Evolutionary conservation across 2,888 invertebrate species (phyloP), one percentile per base, ranked within the genome.

Genomic region (Gerris lacustris): DNA sequence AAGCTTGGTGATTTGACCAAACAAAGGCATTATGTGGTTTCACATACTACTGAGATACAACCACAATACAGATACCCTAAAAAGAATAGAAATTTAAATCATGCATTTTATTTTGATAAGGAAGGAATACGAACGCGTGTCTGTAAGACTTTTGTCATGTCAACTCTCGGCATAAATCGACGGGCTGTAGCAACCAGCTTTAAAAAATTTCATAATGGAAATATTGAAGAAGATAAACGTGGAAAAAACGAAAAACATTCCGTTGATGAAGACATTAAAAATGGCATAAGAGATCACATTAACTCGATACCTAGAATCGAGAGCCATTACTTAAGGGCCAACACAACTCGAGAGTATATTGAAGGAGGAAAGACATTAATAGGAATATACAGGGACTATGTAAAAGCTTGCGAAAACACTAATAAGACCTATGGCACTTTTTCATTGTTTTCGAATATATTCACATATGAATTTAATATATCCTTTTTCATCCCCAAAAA

Each of bases 81-180:
- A 62, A 63, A 6, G 5, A 66, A 67, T 45, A 63, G 69, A n/a
- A 69, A 45, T 18, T 67, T 63, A 66, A 68, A 70, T 68, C 66
- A 55, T 47, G 70, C 47, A 7, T 70, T 67, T 55, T 70, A 68
- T 66, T 43, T 70, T 45, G 62, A 67, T n/a, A 66, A 63, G 31
- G 66, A 66, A 67, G 45, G 44, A 55, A n/a, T 66, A 43, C 71
- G 70, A 69, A 47, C 73, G 63, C 47, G 71, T 64, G 75, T 75
- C 17, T 75, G 73, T 66, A 76, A 76, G 74, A 73, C 72, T 6
- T 77, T 76, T 69, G 66, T 77, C 9, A 76, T 75, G 31, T 71
- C 73, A 63, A 77, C 76, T 43, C 72, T 77, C 17, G 75, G 73
- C 63, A 76, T 77, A 68, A 72, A 73, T 17, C 74, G 74, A 69